A percentile compares a stretch with the other conserved stretches of the same genome.
Conservation (phyloP, 30 jellyfish, hydroid and myxozoan genomes). For the Haliclystus octoradiatus region DNA sequence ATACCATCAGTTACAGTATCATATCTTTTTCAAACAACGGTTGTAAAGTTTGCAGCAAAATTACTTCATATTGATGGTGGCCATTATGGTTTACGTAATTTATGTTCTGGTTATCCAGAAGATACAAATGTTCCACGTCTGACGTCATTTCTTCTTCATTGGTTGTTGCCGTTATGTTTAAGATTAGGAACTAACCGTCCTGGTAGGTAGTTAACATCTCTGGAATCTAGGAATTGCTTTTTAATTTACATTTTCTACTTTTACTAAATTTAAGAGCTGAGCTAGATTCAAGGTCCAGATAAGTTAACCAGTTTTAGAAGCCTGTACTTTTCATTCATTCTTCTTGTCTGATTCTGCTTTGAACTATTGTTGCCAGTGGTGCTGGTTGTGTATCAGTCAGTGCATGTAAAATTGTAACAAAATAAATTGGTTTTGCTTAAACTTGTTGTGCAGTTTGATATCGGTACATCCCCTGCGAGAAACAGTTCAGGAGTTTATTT, state of each 20-base stretch:
- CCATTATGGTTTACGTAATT: slow-evolving; percentile 16
- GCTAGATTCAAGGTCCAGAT: neutral
- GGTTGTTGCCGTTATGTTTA: slow-evolving; percentile 87
- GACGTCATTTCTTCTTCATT: slow-evolving; percentile 55
- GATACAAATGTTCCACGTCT: slow-evolving; percentile 11
- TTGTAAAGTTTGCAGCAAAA: slow-evolving; percentile 79
- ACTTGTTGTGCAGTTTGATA: no score
- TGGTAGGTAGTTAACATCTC: slow-evolving; percentile 54
- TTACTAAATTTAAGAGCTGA: neutral
- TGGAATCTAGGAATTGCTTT: no score
- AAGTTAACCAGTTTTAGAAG: neutral
- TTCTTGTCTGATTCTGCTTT: neutral
- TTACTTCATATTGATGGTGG: neutral
- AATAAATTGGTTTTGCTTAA: neutral
- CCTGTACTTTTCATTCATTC: no score
- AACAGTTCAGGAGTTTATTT: no score
- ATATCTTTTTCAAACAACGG: slow-evolving; percentile 33
- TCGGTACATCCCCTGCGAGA: no score
- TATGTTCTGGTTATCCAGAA: slow-evolving; percentile 31
- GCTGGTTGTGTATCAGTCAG: slow-evolving; percentile 6
- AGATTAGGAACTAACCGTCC: slow-evolving; percentile 84
- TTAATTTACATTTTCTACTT: neutral
- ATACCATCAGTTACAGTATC: slow-evolving; percentile 5
- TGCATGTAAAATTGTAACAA: neutral
- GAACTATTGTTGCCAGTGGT: no score